Conservation (phyloP, 2,797 vertebrate genomes). For the Lemur catta region DNA sequence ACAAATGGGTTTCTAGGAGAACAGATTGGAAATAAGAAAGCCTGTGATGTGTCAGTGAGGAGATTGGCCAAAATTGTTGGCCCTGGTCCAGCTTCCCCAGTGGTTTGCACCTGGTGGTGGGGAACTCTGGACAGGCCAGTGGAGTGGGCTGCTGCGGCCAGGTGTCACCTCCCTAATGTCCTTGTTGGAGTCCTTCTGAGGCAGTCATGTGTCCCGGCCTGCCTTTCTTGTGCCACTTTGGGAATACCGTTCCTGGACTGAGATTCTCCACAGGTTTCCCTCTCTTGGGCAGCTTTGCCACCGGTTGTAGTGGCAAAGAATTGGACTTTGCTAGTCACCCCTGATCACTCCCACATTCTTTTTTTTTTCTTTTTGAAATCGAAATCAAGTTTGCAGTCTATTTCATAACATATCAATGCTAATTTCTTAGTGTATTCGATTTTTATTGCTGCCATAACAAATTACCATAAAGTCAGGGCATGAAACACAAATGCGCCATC, state of each 20-base stretch:
- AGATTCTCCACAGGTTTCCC: not conserved
- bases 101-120: not conserved
- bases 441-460: no score
- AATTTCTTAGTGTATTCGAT: no score
- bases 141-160: not conserved
- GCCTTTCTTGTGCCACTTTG: not conserved
- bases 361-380: no score
- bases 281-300: not conserved
- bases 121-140: not conserved
- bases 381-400: no score
- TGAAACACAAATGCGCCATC: no score
- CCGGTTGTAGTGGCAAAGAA: not conserved
- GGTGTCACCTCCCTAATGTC: not conserved
- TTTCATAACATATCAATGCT: no score
- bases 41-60: slow-evolving; percentile 22
- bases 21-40: not conserved
- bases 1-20: not conserved
- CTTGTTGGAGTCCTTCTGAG: not conserved
- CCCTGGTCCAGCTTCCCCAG: not conserved
- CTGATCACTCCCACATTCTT: not conserved
- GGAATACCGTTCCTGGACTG: not conserved
- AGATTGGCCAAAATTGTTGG: not conserved
- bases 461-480: no score
- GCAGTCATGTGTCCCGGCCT: not conserved
- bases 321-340: not conserved